Base-by-base conservation (phyloP, 2,797 vertebrate species). In the Emydoidea blandingii region DNA sequence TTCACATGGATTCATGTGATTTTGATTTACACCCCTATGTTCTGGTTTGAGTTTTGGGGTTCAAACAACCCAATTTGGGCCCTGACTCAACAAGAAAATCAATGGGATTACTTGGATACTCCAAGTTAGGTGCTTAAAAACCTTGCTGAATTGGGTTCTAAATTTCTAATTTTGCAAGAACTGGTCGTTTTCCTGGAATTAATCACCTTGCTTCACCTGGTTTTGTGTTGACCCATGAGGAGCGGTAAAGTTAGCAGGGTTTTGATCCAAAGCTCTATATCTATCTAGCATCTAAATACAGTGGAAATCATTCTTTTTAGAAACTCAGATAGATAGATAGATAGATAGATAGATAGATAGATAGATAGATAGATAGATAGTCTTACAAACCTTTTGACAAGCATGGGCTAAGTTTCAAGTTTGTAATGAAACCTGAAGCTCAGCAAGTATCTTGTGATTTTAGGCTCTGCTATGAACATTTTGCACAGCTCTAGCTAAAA, bases 381-480 rank as follows among this genome's bases (percentile, higher is more conserved):
- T 97, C 93, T 93, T 81, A 83, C 86, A 90, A 87, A 96, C 95
- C 94, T 95, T 97, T 97, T 91, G 93, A 92, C 89, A 96, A 96
- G 97, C 3, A 41, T 94, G 95, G 95, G 85, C 91, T 92, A 95
- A 96, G 95, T 96, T 97, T 85, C 95, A 94, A 96, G 94, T 88
- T 94, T 96, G 91, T 31, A 5, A 93, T 81, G 95, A 95, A 97
- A 97, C 89, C 86, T 74, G 90, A 97, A 97, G 92, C 95, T 87
- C 83, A 90, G 92, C 96, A 91, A 93, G 88, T 94, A 96, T 95
- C 93, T 91, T 97, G 93, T 97, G 96, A 97, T 97, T 96, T 97
- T 95, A 95, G 94, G 94, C 91, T 97, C 91, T 86, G 94, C 97
- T 97, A 93, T 95, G 97, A 97, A 97, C 95, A 90, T 96, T 97